phyloP scores from a whole-genome alignment of 2,113 vertebrate genomes.

The Lagopus leucura region DNA sequence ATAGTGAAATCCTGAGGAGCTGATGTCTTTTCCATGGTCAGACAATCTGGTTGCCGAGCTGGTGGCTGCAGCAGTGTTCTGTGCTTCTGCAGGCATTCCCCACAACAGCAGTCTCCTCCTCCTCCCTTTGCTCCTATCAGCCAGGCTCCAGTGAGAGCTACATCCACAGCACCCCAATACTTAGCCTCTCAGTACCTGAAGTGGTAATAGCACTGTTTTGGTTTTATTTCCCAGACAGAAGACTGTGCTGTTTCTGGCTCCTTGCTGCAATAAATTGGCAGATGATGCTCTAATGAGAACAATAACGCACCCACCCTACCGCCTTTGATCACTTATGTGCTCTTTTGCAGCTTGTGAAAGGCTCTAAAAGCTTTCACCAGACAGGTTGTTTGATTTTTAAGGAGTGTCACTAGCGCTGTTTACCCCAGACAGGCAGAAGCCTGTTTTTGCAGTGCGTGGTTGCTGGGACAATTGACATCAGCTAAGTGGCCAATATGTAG shows the following conservation, averaged over 20 bases:
- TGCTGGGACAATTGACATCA: not conserved
- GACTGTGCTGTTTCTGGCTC: not conserved
- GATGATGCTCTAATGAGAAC: constrained; percentile 42
- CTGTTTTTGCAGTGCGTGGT: not conserved
- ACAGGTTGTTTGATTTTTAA: constrained; percentile 36
- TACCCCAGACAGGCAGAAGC: not conserved
- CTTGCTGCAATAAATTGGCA: constrained; percentile 34
- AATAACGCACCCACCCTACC: not conserved
- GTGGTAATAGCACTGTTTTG: not conserved
- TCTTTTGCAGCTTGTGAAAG: constrained; percentile 27
- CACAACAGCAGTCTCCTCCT: not conserved
- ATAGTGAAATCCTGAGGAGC: not conserved
- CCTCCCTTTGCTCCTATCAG: not conserved
- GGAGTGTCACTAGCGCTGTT: not conserved
- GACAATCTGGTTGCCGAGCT: not conserved
- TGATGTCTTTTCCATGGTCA: not conserved
- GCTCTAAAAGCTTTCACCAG: constrained; percentile 61
- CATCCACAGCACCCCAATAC: fast-evolving
- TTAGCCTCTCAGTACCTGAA: not conserved
- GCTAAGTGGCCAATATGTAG: not conserved
- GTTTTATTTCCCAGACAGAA: not conserved
- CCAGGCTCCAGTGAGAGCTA: not conserved
- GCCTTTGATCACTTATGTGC: not conserved
- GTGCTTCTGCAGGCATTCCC: not conserved
- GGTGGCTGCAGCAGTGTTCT: fast-evolving